Percentiles rank a stretch among this genome's conserved stretches.
These are phyloP conservation scores for Gadopsis bispinosus DNA, from an alignment of 2,797 vertebrate species.

Conservation along the genomic window DNA sequence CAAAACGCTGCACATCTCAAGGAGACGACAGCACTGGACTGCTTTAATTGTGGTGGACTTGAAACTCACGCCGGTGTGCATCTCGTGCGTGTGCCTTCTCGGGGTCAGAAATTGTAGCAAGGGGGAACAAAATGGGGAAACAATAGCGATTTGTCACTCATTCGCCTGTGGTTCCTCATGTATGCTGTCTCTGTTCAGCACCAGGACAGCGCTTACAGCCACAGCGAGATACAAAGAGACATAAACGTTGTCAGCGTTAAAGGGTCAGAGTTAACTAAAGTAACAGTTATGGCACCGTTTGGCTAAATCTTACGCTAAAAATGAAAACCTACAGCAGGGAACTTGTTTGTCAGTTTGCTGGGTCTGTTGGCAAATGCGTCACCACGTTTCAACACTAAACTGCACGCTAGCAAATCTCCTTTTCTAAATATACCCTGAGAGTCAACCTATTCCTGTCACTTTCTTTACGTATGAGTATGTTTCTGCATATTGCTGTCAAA, in stretches of 20 bases:
- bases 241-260: too few relatives aligned
- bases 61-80: too few relatives aligned
- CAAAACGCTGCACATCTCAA: not conserved
- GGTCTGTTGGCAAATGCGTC: too few relatives aligned
- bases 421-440: not conserved
- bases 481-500: not conserved
- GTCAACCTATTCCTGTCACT: not conserved
- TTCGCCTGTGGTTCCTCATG: not conserved
- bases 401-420: not conserved
- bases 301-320: not conserved
- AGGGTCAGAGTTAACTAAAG: not conserved
- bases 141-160: not conserved
- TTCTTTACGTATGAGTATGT: not conserved
- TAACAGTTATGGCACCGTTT: not conserved
- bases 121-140: not conserved
- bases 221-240: too few relatives aligned
- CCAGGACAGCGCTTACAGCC: too few relatives aligned
- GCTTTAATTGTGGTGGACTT: not conserved
- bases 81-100: too few relatives aligned
- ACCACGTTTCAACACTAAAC: not conserved
- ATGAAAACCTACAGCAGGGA: not conserved
- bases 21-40: not conserved
- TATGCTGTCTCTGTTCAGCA: too few relatives aligned
- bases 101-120: not conserved
- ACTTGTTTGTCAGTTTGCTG: not conserved